phyloP scores from a whole-genome alignment of 2,888 invertebrate genomes.

The Caenorhabditis auriculariae region DNA sequence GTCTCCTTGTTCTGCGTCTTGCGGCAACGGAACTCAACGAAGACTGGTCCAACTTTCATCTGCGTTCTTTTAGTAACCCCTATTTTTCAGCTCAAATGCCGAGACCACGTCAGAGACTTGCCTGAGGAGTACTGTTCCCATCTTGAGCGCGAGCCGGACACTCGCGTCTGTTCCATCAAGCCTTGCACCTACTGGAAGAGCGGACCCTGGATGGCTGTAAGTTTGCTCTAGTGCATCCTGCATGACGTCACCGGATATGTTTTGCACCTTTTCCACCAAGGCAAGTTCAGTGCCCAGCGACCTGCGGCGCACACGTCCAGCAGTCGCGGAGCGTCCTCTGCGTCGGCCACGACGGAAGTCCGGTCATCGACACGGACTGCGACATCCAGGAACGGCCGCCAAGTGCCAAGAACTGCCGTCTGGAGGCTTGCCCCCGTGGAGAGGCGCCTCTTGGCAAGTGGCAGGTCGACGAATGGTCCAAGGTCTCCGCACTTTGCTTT shows the following conservation, averaged over 20 bases:
- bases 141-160: constrained; percentile 43
- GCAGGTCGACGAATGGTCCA: constrained; percentile 65
- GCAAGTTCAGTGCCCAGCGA: constrained; percentile 60
- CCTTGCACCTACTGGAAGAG: constrained; percentile 53
- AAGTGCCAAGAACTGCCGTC: constrained; percentile 33
- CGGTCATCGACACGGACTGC: constrained; percentile 35
- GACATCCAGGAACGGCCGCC: constrained; percentile 37
- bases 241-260: not conserved
- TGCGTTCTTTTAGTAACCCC: not conserved
- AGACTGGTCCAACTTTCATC: constrained; percentile 29
- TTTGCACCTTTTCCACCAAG: not conserved
- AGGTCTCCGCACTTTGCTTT: constrained; percentile 39
- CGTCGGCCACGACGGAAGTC: constrained; percentile 19
- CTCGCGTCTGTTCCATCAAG: constrained; percentile 39
- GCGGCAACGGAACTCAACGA: constrained; percentile 65
- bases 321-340: constrained; percentile 49
- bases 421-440: constrained; percentile 47
- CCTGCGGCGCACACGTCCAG: constrained; percentile 50
- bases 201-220: constrained; percentile 48
- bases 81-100: constrained; percentile 38
- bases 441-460: constrained; percentile 55
- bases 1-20: constrained; percentile 65
- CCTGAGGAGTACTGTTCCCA: constrained; percentile 51
- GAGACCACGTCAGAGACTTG: constrained; percentile 48
- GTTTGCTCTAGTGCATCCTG: not conserved